Evolutionary conservation across 2,113 vertebrate species (phyloP).

Genomic region (Marcusenius ussheri): DNA sequence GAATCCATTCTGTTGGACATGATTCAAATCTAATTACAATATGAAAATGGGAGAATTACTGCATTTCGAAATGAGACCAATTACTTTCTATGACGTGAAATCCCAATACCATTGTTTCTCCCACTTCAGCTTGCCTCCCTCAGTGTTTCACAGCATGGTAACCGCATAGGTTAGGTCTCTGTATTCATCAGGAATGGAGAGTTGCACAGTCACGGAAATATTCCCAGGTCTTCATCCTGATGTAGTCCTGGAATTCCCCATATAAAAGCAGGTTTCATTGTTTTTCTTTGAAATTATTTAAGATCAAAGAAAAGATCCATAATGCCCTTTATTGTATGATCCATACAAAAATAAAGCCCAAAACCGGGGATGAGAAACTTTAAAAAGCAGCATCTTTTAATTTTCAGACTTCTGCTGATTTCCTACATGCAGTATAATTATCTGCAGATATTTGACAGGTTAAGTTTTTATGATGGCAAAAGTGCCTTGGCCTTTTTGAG

Average conservation of each 20-base stretch:
- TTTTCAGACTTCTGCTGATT: not conserved
- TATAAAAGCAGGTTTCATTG: not conserved
- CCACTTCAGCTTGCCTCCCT: not conserved
- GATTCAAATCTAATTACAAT: not conserved
- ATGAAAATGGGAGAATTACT: slow-evolving; percentile 6
- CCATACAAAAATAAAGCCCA: not conserved
- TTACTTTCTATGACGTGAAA: not conserved
- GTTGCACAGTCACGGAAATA: not conserved
- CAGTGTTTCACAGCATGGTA: not conserved
- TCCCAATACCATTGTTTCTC: not conserved
- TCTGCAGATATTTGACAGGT: not conserved
- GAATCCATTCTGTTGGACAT: not conserved
- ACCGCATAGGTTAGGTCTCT: not conserved
- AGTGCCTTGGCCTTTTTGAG: slow-evolving; percentile 8
- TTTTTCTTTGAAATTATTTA: not conserved
- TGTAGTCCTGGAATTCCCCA: not conserved
- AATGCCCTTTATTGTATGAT: no score
- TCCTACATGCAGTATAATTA: not conserved
- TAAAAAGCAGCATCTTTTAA: not conserved
- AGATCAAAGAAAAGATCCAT: not conserved
- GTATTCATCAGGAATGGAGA: not conserved
- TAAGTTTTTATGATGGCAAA: slow-evolving; percentile 4
- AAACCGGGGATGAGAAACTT: not conserved
- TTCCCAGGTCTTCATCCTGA: not conserved
- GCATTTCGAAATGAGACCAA: not conserved